Evolutionary conservation across 2,888 invertebrate species (phyloP).

Genomic region (Scaptomyza reducta): DNA sequence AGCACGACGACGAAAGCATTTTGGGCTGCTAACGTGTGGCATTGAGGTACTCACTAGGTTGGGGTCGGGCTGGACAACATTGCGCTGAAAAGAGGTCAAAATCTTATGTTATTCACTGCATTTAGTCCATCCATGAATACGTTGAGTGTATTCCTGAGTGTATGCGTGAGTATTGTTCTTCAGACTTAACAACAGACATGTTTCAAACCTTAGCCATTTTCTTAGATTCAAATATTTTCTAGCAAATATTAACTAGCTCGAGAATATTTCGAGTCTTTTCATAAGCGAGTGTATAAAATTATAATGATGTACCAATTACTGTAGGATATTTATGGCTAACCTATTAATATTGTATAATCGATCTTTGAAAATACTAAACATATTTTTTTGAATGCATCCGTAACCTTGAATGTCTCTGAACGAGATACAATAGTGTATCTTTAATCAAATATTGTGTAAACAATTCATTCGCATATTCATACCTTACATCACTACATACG

Average conservation of each 20-base stretch:
- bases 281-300: background rate
- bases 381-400: conserved; percentile 22
- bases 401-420: conserved; percentile 34
- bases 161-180: background rate
- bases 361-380: conserved; percentile 15
- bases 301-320: conserved; percentile 1
- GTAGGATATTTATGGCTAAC: background rate
- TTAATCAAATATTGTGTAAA: conserved; percentile 47
- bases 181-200: too few species aligned
- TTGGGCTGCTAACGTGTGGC: conserved; percentile 42
- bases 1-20: conserved; percentile 63
- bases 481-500: conserved; percentile 47
- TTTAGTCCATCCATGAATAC: background rate
- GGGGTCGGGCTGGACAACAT: conserved; percentile 52
- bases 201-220: too few species aligned
- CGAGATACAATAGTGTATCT: conserved; percentile 37
- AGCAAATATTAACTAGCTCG: background rate
- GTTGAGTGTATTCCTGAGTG: conserved; percentile 11
- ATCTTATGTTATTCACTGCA: background rate
- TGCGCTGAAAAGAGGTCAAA: conserved; percentile 46
- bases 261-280: background rate
- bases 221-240: too few species aligned
- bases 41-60: conserved; percentile 70
- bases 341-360: conserved; percentile 3
- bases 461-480: conserved; percentile 49